These are phyloP conservation scores for Spermophilus dauricus DNA, from an alignment of 2,113 vertebrate species.

Conservation along the genomic window DNA sequence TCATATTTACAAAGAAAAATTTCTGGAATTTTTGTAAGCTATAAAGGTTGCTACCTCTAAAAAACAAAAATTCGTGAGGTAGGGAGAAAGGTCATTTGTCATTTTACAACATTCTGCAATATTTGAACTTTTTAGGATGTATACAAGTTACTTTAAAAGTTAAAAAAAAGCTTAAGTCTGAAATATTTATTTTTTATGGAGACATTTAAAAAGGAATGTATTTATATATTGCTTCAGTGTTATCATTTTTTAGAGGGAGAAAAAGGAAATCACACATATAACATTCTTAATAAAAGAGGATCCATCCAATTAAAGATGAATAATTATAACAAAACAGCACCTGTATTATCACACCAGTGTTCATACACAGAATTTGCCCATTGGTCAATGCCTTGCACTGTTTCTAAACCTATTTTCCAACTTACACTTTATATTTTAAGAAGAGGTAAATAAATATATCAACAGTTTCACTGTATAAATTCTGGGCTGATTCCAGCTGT, in stretches of 20 bases:
- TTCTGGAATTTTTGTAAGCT: constrained; percentile 10
- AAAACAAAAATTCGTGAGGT: neutral
- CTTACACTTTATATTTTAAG: neutral
- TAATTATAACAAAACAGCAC: neutral
- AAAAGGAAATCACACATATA: constrained; percentile 6
- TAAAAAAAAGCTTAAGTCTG: neutral
- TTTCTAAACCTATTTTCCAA: constrained; percentile 45
- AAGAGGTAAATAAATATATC: constrained; percentile 7
- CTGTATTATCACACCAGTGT: neutral
- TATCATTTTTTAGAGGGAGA: constrained; percentile 30
- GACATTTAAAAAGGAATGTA: neutral
- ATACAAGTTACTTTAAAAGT: neutral
- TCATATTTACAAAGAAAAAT: neutral
- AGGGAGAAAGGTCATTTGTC: neutral
- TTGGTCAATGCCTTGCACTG: neutral
- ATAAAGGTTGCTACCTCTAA: neutral
- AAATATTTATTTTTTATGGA: constrained; percentile 34
- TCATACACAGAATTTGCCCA: neutral
- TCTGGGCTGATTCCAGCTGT: neutral
- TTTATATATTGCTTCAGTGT: neutral
- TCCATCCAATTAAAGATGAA: neutral
- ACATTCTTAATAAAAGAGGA: neutral
- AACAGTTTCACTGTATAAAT: constrained; percentile 44
- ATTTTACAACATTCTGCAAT: constrained; percentile 3
- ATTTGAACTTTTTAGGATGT: neutral